These are phyloP conservation scores for Antheraea yamamai DNA, from an alignment of 2,888 invertebrate genomes.

Conservation along the genomic window DNA sequence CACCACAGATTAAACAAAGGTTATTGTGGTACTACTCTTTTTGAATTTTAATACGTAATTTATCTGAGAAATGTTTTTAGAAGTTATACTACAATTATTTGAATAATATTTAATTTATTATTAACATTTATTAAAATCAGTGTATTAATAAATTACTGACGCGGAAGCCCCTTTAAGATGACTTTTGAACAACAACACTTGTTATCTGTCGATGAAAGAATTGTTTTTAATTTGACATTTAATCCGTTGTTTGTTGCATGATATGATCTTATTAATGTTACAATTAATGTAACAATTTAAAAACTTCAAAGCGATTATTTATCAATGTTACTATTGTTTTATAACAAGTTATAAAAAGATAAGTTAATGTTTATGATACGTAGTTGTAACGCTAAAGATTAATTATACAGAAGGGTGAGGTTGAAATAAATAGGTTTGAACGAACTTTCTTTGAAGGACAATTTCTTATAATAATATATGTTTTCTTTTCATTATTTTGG, in stretches of 20 bases:
- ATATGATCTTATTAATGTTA: no score
- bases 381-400: background rate
- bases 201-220: background rate
- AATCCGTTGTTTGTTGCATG: no score
- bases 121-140: background rate
- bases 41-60: no score
- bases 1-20: no score
- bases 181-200: background rate
- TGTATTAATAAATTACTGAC: background rate
- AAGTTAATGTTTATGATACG: background rate
- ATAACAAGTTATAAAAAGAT: conserved; percentile 14
- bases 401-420: background rate
- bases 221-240: background rate
- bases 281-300: background rate
- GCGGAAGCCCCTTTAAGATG: background rate
- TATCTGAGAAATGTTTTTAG: no score
- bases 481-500: no score
- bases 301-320: background rate
- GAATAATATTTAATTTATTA: background rate
- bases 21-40: no score
- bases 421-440: background rate
- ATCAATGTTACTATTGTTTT: conserved; percentile 12
- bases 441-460: background rate
- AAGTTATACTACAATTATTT: background rate
- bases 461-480: background rate